Percentiles rank a stretch among this genome's conserved stretches.
Conservation (phyloP, 1,140 invertebrate species). For the Nixonia krombeini region DNA sequence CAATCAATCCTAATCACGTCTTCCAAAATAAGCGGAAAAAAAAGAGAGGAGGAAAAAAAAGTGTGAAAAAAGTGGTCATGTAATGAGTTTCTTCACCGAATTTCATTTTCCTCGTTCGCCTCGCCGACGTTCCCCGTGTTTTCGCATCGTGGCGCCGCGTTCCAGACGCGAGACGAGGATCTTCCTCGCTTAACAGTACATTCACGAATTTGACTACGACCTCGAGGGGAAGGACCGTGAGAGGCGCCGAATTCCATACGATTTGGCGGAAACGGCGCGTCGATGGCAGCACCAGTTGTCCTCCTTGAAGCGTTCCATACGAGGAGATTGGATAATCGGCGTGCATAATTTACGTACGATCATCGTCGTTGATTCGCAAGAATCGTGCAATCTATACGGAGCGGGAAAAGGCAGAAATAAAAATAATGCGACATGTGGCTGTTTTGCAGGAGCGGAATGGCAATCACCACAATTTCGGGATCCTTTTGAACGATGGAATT, state of each 20-base stretch:
- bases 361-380: too few relatives aligned
- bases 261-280: neutral
- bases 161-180: neutral
- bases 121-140: too few relatives aligned
- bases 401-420: too few relatives aligned
- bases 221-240: neutral
- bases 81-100: neutral
- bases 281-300: conserved; percentile 8
- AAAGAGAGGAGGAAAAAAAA: too few relatives aligned
- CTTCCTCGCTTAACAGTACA: neutral
- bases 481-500: too few relatives aligned
- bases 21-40: too few relatives aligned
- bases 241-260: neutral
- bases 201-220: neutral
- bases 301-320: neutral
- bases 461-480: too few relatives aligned
- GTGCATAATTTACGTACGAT: neutral
- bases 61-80: neutral
- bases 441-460: neutral
- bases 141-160: neutral
- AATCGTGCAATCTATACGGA: too few relatives aligned
- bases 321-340: neutral
- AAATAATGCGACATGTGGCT: neutral
- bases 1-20: neutral
- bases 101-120: too few relatives aligned